Percentiles rank a stretch among this genome's conserved stretches.
These are phyloP conservation scores for Chymomyza procnemis DNA, from an alignment of 2,888 invertebrate species.

Conservation along the genomic window DNA sequence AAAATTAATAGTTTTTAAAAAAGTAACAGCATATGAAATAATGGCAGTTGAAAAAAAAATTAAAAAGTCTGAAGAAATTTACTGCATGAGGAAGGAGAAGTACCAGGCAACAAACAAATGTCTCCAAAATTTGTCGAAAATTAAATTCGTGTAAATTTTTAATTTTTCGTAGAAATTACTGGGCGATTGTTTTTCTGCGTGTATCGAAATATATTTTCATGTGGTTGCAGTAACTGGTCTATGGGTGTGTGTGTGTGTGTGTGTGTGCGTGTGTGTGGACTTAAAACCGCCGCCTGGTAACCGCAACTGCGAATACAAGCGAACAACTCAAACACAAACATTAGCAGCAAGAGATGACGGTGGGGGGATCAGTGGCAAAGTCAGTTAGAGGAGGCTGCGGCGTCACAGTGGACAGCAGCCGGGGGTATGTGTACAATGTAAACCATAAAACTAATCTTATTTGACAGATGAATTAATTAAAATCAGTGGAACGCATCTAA, in stretches of 20 bases:
- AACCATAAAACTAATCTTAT: slow-evolving; percentile 75
- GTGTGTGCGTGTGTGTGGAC: slow-evolving; percentile 1
- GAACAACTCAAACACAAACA: slow-evolving; percentile 25
- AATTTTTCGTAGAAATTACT: no score
- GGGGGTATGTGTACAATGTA: slow-evolving; percentile 50
- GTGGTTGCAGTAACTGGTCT: neutral
- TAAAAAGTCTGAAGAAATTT: no score
- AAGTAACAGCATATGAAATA: no score
- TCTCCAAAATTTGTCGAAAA: no score
- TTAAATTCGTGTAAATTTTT: no score
- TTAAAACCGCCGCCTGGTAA: slow-evolving; percentile 31
- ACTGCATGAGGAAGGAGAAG: no score
- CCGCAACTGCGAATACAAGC: slow-evolving; percentile 45
- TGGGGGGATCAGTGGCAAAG: slow-evolving; percentile 12
- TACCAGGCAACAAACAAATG: no score
- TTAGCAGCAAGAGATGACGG: slow-evolving; percentile 23
- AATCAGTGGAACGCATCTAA: slow-evolving; percentile 71
- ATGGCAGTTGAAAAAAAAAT: no score
- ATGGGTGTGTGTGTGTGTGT: slow-evolving; percentile 1
- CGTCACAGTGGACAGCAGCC: slow-evolving; percentile 18
- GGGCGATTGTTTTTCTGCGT: no score
- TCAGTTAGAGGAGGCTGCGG: neutral
- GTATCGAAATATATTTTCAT: neutral
- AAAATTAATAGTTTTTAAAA: no score
- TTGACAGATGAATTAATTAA: slow-evolving; percentile 77